Evolutionary conservation across 2,888 invertebrate species (phyloP), one percentile per base, ranked within the genome.

Genomic region (Ichneumoninae sp.): DNA sequence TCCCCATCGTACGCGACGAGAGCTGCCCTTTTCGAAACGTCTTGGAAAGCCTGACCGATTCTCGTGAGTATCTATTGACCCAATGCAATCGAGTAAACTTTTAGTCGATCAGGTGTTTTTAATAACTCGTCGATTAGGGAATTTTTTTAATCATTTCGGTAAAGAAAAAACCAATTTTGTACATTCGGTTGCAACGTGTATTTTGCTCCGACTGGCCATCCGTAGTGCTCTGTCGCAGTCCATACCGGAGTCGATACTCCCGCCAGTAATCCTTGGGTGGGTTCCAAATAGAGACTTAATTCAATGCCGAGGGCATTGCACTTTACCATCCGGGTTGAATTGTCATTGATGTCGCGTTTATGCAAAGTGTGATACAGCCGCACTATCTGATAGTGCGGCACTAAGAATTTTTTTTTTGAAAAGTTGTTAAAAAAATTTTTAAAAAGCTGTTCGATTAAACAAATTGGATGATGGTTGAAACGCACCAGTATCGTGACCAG

Each of bases 381-480:
- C 4, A 92, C 91, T 3, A 92, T 81, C 76, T 92, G 90, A 75
- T 92, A 91, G 0, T 90, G 84, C 1, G 92, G 92, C 60, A 92
- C 92, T 92, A 71, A 69, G 36, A n/a, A 19, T 22, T n/a, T 40
- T 13, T n/a, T 22, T 66, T 60, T 36, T n/a, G 50, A 81, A 30
- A 75, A 65, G 26, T 60, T 33, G 36, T 26, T 47, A 30, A 13
- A 50, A 26, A 26, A 8, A 36, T 50, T 50, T 26, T 30, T 6
- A 1, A 6, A 52, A n/a, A 5, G 52, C 19, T 1, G 0, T n/a
- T 52, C 5, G 19, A 4, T 5, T 22, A 33, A 3, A 26, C 13
- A 1, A 13, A 3, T 36, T 6, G 30, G 6, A 74, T 47, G 6
- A 0, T 36, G 33, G 33, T 36, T 36, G 5, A 36, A 22, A 36